Evolutionary conservation across 2,797 vertebrate genomes (phyloP), one percentile per base, ranked within the genome.

Genomic region (Danionella dracula): DNA sequence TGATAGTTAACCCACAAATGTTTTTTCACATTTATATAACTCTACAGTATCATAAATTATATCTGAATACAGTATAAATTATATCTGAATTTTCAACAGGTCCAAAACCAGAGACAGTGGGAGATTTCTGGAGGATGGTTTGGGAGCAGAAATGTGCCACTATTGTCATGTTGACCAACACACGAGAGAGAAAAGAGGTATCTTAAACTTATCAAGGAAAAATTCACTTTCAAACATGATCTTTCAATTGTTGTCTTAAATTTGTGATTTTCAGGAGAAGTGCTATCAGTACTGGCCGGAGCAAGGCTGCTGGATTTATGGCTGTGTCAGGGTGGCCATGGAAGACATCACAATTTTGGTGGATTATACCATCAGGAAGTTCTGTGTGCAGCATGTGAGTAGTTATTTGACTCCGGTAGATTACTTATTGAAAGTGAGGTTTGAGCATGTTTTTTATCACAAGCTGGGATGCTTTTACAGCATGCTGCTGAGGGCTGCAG

Each of bases 251-350:
- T 27, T 40, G n/a, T n/a, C n/a, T 7, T 41, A 13, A 41, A 11
- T 29, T 3, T 57, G 37, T 42, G 38, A 31, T 42, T 41, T 56
- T 1, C 67, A 99, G 96, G 95, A 98, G 0, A 99, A 99, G 70
- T 99, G 96, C 73, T 80, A 83, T n/a, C 96, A 98, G 79, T 99
- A 99, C 60, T 99, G 96, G 96, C 96, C 96, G 0, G 96, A 98
- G 71, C 94, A 97, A 77, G 95, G 96, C 69, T 97, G 95, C 81
- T 96, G 96, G 96, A 92, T 92, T 1, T 97, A 98, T 0, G 95
- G 95, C 1, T 91, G 82, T 4, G 67, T 97, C 63, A 83, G 94
- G 0, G 95, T 98, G 76, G 89, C 90, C 0, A 90, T 94, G 81
- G 96, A 99, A 62, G 96, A 99, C 48, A 90, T 92, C 38, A 89